A percentile compares a stretch with the other conserved stretches of the same genome.
Evolutionary conservation across 2,113 vertebrate species (phyloP).

Genomic region (Herpetotheres cachinnans): DNA sequence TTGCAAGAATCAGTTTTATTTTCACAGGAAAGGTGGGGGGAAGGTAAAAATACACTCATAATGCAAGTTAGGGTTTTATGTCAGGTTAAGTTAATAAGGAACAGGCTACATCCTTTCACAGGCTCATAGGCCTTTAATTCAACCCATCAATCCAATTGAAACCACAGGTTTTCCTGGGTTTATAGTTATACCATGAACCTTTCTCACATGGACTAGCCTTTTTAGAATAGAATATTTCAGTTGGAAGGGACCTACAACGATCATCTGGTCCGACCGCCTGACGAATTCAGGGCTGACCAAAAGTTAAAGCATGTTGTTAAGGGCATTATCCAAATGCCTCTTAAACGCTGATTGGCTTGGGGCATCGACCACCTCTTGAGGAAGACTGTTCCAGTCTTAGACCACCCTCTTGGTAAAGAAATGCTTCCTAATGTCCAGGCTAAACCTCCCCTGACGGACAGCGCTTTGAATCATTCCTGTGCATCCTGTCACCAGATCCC

Average conservation of each 20-base stretch:
- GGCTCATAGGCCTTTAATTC: not conserved
- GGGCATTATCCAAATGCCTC: not conserved
- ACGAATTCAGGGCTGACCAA: not conserved
- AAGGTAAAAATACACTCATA: not conserved
- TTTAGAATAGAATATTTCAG: not conserved
- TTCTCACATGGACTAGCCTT: not conserved
- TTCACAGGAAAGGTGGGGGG: not conserved
- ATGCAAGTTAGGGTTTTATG: not conserved
- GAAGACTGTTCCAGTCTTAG: not conserved
- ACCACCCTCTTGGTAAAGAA: not conserved
- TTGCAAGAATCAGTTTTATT: not conserved
- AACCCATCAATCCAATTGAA: not conserved
- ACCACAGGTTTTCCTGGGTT: not conserved
- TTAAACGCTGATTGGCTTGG: not conserved
- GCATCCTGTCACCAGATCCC: not conserved
- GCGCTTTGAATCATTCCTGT: not conserved
- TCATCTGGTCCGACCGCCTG: not conserved
- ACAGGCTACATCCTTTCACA: not conserved
- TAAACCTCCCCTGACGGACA: accelerated
- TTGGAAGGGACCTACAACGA: not conserved
- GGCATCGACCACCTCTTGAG: too few relatives aligned
- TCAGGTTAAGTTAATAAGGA: not conserved
- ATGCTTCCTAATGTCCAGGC: not conserved
- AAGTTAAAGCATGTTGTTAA: not conserved
- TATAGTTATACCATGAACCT: not conserved